Evolutionary conservation across 1,140 invertebrate genomes (phyloP).

Genomic region (Dinoponera quadriceps): DNA sequence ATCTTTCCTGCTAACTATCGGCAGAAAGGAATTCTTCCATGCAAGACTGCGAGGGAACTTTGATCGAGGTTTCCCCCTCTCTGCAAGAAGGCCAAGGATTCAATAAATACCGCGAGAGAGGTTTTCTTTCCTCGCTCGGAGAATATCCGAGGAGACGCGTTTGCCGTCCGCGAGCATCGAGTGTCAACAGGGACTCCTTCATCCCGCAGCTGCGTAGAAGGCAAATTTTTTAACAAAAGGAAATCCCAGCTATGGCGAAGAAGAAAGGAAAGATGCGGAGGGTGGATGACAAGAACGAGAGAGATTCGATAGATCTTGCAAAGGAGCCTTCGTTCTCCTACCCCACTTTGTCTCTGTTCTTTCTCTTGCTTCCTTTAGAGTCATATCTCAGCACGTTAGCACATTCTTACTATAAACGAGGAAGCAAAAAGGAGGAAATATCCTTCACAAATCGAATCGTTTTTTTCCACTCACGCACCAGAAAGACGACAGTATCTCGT

Average conservation of each 20-base stretch:
- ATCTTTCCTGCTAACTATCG: constrained; percentile 27
- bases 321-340: constrained; percentile 38
- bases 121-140: constrained; percentile 12
- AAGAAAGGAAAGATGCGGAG: neutral
- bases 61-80: constrained; percentile 12
- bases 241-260: neutral
- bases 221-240: constrained; percentile 58
- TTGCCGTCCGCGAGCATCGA: neutral
- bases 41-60: constrained; percentile 19
- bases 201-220: constrained; percentile 7
- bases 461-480: constrained; percentile 8
- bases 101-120: constrained; percentile 40
- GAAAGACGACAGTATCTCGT: constrained; percentile 15
- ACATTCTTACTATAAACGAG: constrained; percentile 30
- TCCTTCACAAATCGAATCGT: neutral
- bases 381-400: constrained; percentile 16
- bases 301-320: constrained; percentile 8
- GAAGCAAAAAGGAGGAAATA: constrained; percentile 13
- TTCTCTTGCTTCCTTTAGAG: constrained; percentile 15
- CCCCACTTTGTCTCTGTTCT: neutral
- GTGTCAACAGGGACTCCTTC: constrained; percentile 40
- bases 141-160: neutral
- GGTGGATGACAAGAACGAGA: neutral
- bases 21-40: constrained; percentile 34
- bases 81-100: neutral